Percentiles rank a stretch among this genome's conserved stretches.
Evolutionary conservation across 2,797 vertebrate species (phyloP).

Genomic region (Otus scops): DNA sequence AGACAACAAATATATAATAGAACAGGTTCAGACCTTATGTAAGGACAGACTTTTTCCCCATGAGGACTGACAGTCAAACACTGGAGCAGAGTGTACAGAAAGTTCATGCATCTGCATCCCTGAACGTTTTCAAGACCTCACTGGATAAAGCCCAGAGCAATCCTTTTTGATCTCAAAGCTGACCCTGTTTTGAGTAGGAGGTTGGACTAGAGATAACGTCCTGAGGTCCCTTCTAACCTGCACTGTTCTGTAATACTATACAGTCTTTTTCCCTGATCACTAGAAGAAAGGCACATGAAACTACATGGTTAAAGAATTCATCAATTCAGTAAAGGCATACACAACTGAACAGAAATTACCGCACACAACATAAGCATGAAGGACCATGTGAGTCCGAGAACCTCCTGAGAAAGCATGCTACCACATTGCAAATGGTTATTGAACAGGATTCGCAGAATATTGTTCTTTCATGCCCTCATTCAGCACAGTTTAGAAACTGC

Average conservation of each 20-base stretch:
- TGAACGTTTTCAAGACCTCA: not conserved
- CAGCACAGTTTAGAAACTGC: not conserved
- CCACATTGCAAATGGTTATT: not conserved
- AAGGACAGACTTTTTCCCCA: not conserved
- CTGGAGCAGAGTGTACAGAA: not conserved
- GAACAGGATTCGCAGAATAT: not conserved
- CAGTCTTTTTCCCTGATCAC: not conserved
- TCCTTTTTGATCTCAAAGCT: not conserved
- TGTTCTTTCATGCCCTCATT: not conserved
- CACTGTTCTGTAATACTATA: not conserved
- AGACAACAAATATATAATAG: not conserved
- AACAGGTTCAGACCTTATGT: not conserved
- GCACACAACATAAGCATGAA: not conserved
- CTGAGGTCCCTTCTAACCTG: not conserved
- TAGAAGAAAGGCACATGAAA: not conserved
- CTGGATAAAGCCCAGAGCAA: not conserved
- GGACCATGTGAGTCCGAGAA: not conserved
- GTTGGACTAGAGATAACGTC: not conserved
- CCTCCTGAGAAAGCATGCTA: fast-evolving
- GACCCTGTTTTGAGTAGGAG: not conserved
- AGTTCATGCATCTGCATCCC: not conserved
- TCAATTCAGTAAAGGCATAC: not conserved
- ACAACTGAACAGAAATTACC: not conserved
- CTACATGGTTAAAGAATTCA: not conserved
- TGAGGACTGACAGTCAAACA: not conserved